Percentiles rank a stretch among this genome's conserved stretches.
phyloP scores from a whole-genome alignment of 2,797 vertebrate species.

The Onychomys leucogaster region DNA sequence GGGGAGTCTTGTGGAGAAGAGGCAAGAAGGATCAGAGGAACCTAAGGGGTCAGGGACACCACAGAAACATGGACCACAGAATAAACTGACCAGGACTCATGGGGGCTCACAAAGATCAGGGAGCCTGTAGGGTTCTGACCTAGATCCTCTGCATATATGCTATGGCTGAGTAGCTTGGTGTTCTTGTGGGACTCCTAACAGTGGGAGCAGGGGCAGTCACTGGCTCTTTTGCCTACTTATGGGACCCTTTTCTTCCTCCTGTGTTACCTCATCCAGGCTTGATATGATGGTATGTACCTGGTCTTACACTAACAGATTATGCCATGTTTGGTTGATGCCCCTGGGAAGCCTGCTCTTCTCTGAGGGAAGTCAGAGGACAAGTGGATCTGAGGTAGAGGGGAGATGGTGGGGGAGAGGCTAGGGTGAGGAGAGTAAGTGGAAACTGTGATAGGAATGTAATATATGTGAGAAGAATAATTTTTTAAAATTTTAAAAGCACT shows the following conservation, averaged over 20 bases:
- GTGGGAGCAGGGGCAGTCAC: not conserved
- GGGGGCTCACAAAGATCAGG: not conserved
- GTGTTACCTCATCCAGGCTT: not conserved
- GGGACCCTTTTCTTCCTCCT: not conserved
- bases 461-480: not conserved
- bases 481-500: not conserved
- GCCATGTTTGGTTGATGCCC: not conserved
- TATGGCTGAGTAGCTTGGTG: not conserved
- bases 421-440: not conserved
- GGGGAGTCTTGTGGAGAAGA: not conserved
- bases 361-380: not conserved
- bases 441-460: not conserved
- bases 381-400: not conserved
- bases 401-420: not conserved
- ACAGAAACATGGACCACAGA: not conserved
- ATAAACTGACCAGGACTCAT: not conserved
- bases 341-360: not conserved
- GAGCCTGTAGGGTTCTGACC: not conserved
- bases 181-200: not conserved
- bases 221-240: not conserved
- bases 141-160: not conserved
- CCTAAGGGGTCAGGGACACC: not conserved
- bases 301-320: not conserved
- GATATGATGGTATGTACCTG: not conserved
- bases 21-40: not conserved